Conservation (phyloP, 2,113 vertebrate species). For the Ailuropoda melanoleuca region DNA sequence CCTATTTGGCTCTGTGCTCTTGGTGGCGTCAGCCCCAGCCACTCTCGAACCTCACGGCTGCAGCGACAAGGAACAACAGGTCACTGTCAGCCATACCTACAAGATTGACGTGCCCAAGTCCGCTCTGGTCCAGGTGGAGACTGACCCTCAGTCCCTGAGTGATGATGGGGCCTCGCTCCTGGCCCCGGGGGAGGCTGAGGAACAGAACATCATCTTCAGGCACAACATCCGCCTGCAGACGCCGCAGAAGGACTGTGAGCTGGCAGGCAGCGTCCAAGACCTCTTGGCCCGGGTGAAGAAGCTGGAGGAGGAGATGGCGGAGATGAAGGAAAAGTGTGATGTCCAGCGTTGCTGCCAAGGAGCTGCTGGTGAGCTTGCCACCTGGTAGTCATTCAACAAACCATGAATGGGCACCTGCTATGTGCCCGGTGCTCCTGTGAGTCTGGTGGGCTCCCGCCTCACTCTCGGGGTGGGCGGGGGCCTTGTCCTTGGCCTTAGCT, state of each 20-base stretch:
- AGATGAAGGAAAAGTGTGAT: constrained; percentile 87
- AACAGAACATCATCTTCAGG: constrained; percentile 91
- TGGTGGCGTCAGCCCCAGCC: constrained; percentile 73
- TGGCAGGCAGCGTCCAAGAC: constrained; percentile 84
- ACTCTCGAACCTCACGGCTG: constrained; percentile 65
- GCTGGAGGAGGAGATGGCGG: constrained; percentile 90
- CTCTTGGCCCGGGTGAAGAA: constrained; percentile 89
- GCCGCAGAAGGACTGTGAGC: constrained; percentile 85
- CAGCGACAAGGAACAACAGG: constrained; percentile 79
- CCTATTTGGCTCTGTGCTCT: constrained; percentile 79
- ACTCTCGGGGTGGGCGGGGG: accelerated
- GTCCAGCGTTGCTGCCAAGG: constrained; percentile 86
- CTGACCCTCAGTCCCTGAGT: constrained; percentile 78
- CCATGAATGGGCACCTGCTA: neutral
- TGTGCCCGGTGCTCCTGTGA: neutral
- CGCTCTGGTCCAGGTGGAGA: constrained; percentile 85
- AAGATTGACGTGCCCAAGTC: constrained; percentile 86
- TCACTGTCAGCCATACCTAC: constrained; percentile 92
- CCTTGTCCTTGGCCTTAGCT: neutral
- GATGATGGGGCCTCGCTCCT: constrained; percentile 77
- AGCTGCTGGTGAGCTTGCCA: constrained; percentile 75
- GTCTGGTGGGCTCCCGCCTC: neutral
- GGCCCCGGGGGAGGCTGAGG: constrained; percentile 70
- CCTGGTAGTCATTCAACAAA: neutral
- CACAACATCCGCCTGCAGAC: constrained; percentile 90